These are phyloP conservation scores for Philopedon plagiatum DNA, from an alignment of 2,888 invertebrate species.

Conservation along the genomic window DNA sequence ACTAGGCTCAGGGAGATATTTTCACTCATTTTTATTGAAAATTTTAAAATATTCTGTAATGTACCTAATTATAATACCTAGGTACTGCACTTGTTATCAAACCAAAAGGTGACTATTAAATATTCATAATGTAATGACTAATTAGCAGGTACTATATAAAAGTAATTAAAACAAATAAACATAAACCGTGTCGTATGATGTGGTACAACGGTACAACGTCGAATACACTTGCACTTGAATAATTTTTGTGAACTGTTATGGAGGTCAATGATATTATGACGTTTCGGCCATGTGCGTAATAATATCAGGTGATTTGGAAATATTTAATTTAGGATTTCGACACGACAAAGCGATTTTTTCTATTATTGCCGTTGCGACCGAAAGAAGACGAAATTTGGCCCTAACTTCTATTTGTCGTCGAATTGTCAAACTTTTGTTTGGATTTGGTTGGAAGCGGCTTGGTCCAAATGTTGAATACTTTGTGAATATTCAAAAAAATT, in stretches of 20 bases:
- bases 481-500: no score
- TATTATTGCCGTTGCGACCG: no score
- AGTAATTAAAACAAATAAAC: constrained; percentile 5
- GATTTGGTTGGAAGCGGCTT: no score
- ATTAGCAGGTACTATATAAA: neutral
- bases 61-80: neutral
- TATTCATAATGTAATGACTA: neutral
- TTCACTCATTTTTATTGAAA: constrained; percentile 13
- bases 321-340: neutral
- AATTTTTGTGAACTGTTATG: no score
- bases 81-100: neutral
- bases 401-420: no score
- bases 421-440: no score
- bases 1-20: constrained; percentile 36
- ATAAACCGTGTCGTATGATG: neutral
- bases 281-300: constrained; percentile 2
- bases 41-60: neutral
- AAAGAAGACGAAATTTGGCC: no score
- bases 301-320: neutral
- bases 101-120: neutral
- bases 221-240: neutral
- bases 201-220: neutral
- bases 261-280: constrained; percentile 12
- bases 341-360: no score
- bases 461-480: no score